Evolutionary conservation across 2,888 invertebrate genomes (phyloP).

Genomic region (Gortyna flavago): DNA sequence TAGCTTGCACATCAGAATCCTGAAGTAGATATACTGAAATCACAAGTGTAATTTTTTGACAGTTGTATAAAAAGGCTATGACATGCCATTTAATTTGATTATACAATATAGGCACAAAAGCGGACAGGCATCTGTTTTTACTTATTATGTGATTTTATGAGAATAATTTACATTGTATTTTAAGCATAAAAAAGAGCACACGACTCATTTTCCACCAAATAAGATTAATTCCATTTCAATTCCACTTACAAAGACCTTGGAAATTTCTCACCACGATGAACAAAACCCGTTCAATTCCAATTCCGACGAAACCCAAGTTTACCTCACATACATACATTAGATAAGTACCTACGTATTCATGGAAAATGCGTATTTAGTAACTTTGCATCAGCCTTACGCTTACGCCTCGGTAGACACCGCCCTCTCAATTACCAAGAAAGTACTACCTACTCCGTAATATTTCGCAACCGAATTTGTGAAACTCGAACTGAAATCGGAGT

Average conservation of each 20-base stretch:
- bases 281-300: constrained; percentile 10
- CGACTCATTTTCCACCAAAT: neutral
- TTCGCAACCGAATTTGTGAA: constrained; percentile 25
- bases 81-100: neutral
- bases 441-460: constrained; percentile 23
- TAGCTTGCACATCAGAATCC: too few relatives aligned
- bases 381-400: constrained; percentile 23
- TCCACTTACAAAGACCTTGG: neutral
- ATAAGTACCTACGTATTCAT: constrained; percentile 24
- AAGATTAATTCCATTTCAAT: neutral
- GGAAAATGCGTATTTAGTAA: constrained; percentile 38
- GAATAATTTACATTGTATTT: neutral
- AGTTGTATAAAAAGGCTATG: neutral
- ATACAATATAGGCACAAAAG: neutral
- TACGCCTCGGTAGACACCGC: constrained; percentile 24
- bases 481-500: constrained; percentile 8
- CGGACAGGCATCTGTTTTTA: neutral
- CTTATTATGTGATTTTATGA: neutral
- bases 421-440: constrained; percentile 43
- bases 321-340: constrained; percentile 9
- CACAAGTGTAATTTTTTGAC: neutral
- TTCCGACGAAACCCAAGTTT: constrained; percentile 8
- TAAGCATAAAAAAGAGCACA: neutral
- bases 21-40: neutral
- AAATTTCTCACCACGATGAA: neutral